A percentile compares a stretch with the other conserved stretches of the same genome.
Conservation (phyloP, 2,113 vertebrate genomes). For the Spermophilus dauricus region DNA sequence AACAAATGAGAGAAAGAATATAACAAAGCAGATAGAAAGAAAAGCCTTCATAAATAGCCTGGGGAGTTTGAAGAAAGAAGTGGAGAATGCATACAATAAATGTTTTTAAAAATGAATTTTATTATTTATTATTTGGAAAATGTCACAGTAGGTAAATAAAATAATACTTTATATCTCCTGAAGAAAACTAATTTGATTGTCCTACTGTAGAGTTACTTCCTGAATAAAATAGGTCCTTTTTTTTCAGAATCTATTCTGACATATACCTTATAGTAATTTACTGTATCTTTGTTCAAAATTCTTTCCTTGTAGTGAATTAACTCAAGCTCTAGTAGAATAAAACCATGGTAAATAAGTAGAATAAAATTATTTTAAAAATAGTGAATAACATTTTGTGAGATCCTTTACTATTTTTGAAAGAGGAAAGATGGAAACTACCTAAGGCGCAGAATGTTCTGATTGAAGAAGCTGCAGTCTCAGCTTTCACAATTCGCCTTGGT, state of each 20-base stretch:
- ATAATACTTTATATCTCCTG: not conserved
- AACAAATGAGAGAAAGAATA: not conserved
- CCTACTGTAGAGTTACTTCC: not conserved
- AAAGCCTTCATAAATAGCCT: not conserved
- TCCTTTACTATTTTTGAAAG: not conserved
- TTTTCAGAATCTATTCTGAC: not conserved
- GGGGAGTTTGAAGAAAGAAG: not conserved
- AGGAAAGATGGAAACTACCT: not conserved
- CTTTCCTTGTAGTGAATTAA: not conserved
- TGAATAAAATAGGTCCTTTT: not conserved
- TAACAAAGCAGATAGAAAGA: not conserved
- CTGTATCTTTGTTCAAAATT: slow-evolving; percentile 3
- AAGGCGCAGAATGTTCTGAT: not conserved
- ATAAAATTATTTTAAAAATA: slow-evolving; percentile 14
- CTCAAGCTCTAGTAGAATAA: not conserved
- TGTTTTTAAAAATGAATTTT: not conserved
- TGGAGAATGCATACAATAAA: not conserved
- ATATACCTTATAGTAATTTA: not conserved
- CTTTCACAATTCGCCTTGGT: not conserved
- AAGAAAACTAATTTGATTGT: slow-evolving; percentile 7
- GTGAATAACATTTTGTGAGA: slow-evolving; percentile 26
- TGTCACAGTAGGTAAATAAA: not conserved
- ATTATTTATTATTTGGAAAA: not conserved
- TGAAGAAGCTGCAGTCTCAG: not conserved
- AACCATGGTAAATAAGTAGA: not conserved